Percentiles rank a stretch among this genome's conserved stretches.
Conservation (phyloP, 2,888 invertebrate species). For the Aelia acuminata region DNA sequence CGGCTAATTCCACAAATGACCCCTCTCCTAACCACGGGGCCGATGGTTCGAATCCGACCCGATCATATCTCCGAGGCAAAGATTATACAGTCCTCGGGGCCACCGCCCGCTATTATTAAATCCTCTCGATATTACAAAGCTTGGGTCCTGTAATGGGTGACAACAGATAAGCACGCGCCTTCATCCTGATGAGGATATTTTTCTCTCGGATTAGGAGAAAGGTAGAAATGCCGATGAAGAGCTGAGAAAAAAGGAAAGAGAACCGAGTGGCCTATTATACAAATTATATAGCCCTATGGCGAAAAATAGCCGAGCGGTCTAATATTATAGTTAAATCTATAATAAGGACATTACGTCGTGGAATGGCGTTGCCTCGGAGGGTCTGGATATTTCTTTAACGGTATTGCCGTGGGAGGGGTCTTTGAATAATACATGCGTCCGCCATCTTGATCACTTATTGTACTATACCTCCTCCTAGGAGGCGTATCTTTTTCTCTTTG, state of each 20-base stretch:
- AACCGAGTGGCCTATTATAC: conserved; percentile 51
- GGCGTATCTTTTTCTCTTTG: conserved; percentile 48
- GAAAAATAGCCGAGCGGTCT: conserved; percentile 49
- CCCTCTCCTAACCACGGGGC: conserved; percentile 9
- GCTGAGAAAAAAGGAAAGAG: conserved; percentile 6
- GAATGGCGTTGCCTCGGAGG: neutral
- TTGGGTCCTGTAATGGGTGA: conserved; percentile 52
- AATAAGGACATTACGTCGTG: conserved; percentile 50
- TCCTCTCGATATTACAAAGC: conserved; percentile 39
- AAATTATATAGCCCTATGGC: conserved; percentile 56
- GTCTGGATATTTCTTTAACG: conserved; percentile 52
- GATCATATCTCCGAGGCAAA: conserved; percentile 33
- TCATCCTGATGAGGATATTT: conserved; percentile 51
- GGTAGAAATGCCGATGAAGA: conserved; percentile 32
- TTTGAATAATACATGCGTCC: conserved; percentile 42
- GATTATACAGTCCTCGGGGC: conserved; percentile 22
- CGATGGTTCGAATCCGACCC: conserved; percentile 1
- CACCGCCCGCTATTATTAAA: conserved; percentile 50
- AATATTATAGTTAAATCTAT: conserved; percentile 58
- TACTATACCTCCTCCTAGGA: conserved; percentile 39
- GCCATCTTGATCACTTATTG: conserved; percentile 50
- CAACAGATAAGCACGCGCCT: conserved; percentile 45
- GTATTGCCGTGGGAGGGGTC: conserved; percentile 52
- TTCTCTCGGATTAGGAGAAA: neutral
- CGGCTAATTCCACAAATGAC: conserved; percentile 28